Evolutionary conservation across 2,113 vertebrate genomes (phyloP).

Genomic region (Gopherus flavomarginatus): DNA sequence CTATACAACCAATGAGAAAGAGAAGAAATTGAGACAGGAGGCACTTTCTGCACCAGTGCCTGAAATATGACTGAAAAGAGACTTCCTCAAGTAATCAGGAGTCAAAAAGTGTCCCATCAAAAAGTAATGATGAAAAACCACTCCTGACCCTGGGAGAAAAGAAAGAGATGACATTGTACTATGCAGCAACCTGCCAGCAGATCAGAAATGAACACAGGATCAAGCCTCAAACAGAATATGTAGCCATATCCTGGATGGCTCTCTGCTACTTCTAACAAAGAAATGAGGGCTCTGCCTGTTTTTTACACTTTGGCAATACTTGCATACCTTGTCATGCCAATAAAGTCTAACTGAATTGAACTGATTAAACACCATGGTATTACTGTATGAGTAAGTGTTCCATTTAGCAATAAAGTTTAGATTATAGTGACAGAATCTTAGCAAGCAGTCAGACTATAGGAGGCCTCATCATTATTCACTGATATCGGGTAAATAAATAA

Average conservation of each 20-base stretch:
- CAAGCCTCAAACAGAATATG: not conserved
- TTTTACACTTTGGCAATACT: not conserved
- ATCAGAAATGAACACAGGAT: not conserved
- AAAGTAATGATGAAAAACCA: not conserved
- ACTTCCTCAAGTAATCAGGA: not conserved
- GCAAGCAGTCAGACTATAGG: not conserved
- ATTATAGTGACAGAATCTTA: not conserved
- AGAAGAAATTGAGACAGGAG: not conserved
- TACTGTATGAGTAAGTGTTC: not conserved
- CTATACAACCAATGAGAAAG: not conserved
- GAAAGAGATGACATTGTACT: not conserved
- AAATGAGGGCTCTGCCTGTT: not conserved
- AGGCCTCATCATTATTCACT: not conserved
- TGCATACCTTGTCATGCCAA: not conserved
- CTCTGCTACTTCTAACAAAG: not conserved
- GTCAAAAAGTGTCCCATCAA: not conserved
- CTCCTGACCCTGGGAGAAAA: not conserved
- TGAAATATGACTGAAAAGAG: not conserved
- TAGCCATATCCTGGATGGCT: not conserved
- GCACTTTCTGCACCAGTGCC: not conserved
- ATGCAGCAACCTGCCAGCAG: not conserved
- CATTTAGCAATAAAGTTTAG: not conserved
- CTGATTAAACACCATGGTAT: not conserved
- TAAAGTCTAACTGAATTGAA: not conserved
- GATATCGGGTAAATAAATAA: not conserved